Evolutionary conservation across 2,797 vertebrate genomes (phyloP).

Genomic region (Eleutherodactylus coqui): DNA sequence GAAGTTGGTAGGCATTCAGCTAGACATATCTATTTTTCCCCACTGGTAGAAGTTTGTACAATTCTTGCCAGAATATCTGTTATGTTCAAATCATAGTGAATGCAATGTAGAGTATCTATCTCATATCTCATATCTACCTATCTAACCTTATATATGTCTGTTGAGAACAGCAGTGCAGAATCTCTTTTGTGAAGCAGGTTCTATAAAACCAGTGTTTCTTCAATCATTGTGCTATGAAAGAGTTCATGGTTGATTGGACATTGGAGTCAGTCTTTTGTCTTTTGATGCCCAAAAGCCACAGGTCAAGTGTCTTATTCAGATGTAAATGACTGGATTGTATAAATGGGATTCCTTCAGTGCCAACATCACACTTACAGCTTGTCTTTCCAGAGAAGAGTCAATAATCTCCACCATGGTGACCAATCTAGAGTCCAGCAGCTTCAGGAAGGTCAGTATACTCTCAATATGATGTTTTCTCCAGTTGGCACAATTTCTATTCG

Average conservation of each 20-base stretch:
- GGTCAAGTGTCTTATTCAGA: conserved; percentile 78
- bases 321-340: conserved; percentile 82
- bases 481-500: not conserved
- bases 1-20: too few relatives aligned
- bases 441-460: conserved; percentile 50
- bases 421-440: conserved; percentile 11
- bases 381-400: not conserved
- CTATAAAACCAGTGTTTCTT: conserved; percentile 13
- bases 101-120: too few relatives aligned
- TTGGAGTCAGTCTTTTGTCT: conserved; percentile 49
- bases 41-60: too few relatives aligned
- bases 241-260: conserved; percentile 52
- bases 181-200: not conserved
- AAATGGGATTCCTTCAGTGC: conserved; percentile 72
- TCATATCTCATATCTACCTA: not conserved
- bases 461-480: not conserved
- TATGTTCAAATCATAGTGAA: too few relatives aligned
- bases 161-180: not conserved
- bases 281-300: conserved; percentile 29
- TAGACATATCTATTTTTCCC: too few relatives aligned
- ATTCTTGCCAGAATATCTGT: too few relatives aligned
- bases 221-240: conserved; percentile 42
- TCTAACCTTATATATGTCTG: conserved; percentile 10
- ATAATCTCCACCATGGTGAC: conserved; percentile 39
- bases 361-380: not conserved